Conservation (phyloP, 23 tunicate genomes). For the Botrylloides violaceus region DNA sequence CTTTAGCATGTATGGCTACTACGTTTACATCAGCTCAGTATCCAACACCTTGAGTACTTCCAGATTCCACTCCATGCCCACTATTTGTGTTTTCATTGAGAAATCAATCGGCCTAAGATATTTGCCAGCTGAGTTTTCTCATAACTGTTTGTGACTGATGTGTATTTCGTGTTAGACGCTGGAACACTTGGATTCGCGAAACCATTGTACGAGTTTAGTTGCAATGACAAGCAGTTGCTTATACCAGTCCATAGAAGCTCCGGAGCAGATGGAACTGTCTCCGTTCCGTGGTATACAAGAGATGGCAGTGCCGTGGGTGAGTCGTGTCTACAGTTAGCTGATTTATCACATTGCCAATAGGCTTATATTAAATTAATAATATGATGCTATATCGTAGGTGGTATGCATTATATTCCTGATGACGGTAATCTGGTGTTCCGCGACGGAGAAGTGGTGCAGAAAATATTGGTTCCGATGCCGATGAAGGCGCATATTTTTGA, state of each 20-base stretch:
- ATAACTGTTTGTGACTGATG: too few relatives aligned
- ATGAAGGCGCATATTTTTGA: conserved; percentile 57
- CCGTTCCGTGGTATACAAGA: conserved; percentile 82
- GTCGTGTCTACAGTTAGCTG: too few relatives aligned
- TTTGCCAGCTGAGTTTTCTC: too few relatives aligned
- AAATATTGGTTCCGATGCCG: conserved; percentile 79
- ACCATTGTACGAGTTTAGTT: conserved; percentile 58
- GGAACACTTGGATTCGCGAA: conserved; percentile 89
- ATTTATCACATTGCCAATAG: too few relatives aligned
- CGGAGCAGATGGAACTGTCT: conserved; percentile 94
- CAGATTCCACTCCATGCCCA: too few relatives aligned
- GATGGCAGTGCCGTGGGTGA: conserved; percentile 83
- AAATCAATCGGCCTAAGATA: too few relatives aligned
- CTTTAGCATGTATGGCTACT: too few relatives aligned
- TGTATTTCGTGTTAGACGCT: conserved; percentile 55
- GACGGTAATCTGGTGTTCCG: conserved; percentile 86
- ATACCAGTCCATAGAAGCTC: conserved; percentile 87
- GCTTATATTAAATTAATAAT: too few relatives aligned
- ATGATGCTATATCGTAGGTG: conserved; percentile 36
- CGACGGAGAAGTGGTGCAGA: conserved; percentile 64
- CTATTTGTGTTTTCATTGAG: too few relatives aligned
- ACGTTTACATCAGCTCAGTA: too few relatives aligned
- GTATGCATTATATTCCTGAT: conserved; percentile 71
- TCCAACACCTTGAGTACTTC: too few relatives aligned
- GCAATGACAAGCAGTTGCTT: conserved; percentile 51